These are phyloP conservation scores for Tangara arthus DNA, from an alignment of 2,797 vertebrate genomes.

Conservation along the genomic window DNA sequence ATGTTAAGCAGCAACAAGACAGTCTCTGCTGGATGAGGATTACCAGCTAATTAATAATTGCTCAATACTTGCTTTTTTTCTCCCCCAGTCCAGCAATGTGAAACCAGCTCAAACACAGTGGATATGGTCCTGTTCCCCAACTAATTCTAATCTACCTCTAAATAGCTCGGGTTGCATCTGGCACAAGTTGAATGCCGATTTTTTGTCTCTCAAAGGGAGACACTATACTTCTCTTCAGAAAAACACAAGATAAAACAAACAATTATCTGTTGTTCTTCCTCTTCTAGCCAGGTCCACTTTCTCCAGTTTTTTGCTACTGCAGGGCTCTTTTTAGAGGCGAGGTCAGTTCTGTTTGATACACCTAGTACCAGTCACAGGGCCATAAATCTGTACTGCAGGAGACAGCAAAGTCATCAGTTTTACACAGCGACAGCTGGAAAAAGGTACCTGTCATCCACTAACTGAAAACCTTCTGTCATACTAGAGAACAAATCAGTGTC, in stretches of 20 bases:
- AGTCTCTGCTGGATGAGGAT: neutral
- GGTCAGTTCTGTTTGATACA: neutral
- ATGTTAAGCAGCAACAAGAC: neutral
- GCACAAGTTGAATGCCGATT: neutral
- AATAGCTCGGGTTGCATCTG: neutral
- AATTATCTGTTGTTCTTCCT: neutral
- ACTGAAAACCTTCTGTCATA: neutral
- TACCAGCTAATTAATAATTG: neutral
- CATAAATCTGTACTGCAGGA: neutral
- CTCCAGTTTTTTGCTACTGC: neutral
- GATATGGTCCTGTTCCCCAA: fast-evolving
- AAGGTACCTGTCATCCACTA: neutral
- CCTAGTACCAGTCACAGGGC: fast-evolving
- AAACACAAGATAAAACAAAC: neutral
- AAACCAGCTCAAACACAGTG: neutral
- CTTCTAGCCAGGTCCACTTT: neutral
- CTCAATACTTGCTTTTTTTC: neutral
- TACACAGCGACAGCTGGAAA: neutral
- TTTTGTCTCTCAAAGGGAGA: neutral
- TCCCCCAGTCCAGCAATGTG: neutral
- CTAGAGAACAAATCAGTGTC: neutral
- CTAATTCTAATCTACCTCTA: neutral
- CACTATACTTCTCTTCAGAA: neutral
- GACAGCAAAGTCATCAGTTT: neutral
- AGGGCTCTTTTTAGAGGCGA: neutral